Conservation (phyloP, 2,797 vertebrate species). For the Erethizon dorsatum region DNA sequence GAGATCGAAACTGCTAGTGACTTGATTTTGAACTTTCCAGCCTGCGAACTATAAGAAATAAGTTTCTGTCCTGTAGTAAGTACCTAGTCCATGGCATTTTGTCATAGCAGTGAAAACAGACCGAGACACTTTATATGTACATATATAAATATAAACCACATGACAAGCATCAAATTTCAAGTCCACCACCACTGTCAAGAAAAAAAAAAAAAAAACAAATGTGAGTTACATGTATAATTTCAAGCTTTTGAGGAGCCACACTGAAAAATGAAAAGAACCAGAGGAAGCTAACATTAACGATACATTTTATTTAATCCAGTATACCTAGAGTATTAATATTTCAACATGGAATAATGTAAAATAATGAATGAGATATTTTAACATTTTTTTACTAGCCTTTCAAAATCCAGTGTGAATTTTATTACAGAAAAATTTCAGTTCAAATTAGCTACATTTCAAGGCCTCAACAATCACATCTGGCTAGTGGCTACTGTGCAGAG, state of each 20-base stretch:
- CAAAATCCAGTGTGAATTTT: slow-evolving; percentile 34
- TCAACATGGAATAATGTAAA: not conserved
- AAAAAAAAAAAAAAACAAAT: slow-evolving; percentile 10
- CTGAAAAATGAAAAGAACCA: slow-evolving; percentile 35
- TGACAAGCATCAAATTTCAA: not conserved
- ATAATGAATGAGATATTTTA: slow-evolving; percentile 24
- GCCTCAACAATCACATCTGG: not conserved
- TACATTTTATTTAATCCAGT: slow-evolving; percentile 11
- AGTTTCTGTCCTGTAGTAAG: not conserved
- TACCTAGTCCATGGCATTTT: not conserved
- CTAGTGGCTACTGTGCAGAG: not conserved
- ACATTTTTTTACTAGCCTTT: not conserved
- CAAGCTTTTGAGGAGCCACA: not conserved
- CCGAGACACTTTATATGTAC: not conserved
- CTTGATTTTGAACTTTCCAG: not conserved
- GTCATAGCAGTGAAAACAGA: not conserved
- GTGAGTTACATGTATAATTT: not conserved
- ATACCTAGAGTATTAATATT: slow-evolving; percentile 44
- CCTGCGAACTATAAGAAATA: not conserved
- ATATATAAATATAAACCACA: not conserved
- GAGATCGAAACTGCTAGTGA: not conserved
- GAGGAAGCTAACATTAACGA: not conserved
- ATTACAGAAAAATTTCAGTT: not conserved
- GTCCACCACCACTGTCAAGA: not conserved
- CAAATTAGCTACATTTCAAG: slow-evolving; percentile 13